These are phyloP conservation scores for Sogatella furcifera DNA, from an alignment of 1,140 invertebrate species.

Conservation along the genomic window DNA sequence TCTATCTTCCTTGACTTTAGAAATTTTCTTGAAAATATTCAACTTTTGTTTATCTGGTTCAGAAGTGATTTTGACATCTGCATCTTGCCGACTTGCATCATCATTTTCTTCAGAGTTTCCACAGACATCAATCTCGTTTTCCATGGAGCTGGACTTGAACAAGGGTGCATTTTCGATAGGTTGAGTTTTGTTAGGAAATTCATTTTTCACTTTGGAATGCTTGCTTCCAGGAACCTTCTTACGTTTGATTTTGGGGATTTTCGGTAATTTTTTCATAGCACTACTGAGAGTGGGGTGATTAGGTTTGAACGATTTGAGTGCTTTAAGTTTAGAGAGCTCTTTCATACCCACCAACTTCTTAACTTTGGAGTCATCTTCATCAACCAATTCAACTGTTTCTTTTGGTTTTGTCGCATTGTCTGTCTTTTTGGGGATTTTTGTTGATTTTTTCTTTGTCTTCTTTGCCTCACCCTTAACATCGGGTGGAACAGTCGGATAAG, in stretches of 20 bases:
- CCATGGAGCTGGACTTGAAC: background rate
- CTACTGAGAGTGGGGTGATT: constrained; percentile 14
- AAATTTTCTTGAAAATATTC: constrained; percentile 78
- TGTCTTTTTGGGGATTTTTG: constrained; percentile 32
- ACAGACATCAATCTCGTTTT: background rate
- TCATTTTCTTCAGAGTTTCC: background rate
- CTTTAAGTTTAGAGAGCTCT: constrained; percentile 41
- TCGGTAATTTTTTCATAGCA: constrained; percentile 14
- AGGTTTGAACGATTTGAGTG: constrained; percentile 33
- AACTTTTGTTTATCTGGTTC: constrained; percentile 72
- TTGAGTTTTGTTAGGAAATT: too few relatives aligned
- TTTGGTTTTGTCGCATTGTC: background rate
- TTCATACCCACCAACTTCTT: constrained; percentile 42
- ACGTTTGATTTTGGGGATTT: too few relatives aligned
- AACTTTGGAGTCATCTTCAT: constrained; percentile 33
- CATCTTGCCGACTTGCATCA: background rate
- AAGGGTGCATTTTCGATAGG: too few relatives aligned
- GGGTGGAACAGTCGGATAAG: constrained; percentile 38
- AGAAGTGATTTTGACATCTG: constrained; percentile 53
- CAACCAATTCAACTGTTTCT: background rate
- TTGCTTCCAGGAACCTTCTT: background rate
- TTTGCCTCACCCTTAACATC: constrained; percentile 31
- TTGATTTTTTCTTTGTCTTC: constrained; percentile 45
- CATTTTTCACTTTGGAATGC: constrained; percentile 2
- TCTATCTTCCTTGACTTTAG: constrained; percentile 59